These are phyloP conservation scores for Heliconius hewitsoni DNA, from an alignment of 1,140 invertebrate species.

Conservation along the genomic window DNA sequence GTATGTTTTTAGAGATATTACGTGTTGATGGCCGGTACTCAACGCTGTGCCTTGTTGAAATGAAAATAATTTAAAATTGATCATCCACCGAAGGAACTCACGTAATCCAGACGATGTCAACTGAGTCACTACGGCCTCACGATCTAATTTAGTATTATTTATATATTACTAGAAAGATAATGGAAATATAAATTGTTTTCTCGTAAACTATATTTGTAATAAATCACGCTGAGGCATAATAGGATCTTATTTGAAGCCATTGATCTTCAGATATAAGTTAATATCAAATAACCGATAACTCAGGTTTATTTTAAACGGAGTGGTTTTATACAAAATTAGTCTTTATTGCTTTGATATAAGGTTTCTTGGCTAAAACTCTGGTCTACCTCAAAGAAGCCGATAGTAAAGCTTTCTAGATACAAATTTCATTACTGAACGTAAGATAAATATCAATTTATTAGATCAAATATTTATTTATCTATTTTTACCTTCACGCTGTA, in stretches of 20 bases:
- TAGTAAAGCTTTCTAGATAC: neutral
- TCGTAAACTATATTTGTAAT: conserved; percentile 9
- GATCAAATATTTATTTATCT: neutral
- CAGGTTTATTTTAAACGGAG: conserved; percentile 10
- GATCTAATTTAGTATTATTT: neutral
- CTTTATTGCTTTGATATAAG: neutral
- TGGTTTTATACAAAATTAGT: neutral
- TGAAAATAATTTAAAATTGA: too few relatives aligned
- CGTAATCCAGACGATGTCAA: too few relatives aligned
- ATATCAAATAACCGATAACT: conserved; percentile 14
- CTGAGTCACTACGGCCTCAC: neutral
- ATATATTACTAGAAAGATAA: neutral
- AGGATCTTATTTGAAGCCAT: conserved; percentile 8
- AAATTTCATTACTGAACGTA: neutral
- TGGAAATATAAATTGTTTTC: neutral
- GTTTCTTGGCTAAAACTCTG: neutral
- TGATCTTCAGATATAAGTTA: conserved; percentile 12
- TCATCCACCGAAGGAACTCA: too few relatives aligned
- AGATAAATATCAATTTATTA: conserved; percentile 1
- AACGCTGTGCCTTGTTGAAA: too few relatives aligned
- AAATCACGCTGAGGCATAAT: neutral
- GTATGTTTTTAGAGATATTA: too few relatives aligned
- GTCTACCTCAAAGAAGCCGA: neutral
- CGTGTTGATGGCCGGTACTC: too few relatives aligned
- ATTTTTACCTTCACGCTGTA: neutral